Conservation (phyloP, 2,888 invertebrate species). For the Leistus spinibarbis region DNA sequence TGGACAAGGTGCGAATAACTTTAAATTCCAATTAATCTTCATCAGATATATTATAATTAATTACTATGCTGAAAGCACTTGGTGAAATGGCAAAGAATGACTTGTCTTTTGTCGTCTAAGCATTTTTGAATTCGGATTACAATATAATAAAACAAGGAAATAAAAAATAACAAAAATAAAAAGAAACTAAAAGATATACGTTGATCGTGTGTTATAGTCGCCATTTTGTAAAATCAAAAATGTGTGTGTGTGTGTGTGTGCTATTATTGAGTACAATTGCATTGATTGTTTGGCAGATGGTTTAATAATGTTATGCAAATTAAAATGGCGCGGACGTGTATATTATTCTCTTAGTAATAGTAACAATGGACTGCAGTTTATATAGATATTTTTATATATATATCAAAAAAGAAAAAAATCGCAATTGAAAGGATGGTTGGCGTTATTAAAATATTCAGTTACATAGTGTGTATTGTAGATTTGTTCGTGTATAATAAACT, state of each 20-base stretch:
- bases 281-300: background rate
- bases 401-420: background rate
- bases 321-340: background rate
- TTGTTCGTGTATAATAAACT: background rate
- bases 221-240: background rate
- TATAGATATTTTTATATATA: background rate
- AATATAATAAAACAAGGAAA: background rate
- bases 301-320: background rate
- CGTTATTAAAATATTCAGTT: background rate
- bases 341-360: background rate
- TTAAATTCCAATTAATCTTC: no score
- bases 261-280: background rate
- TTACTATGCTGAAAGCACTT: no score
- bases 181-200: no score
- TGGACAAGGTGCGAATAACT: no score
- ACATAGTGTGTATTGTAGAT: background rate
- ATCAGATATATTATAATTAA: no score
- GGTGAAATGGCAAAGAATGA: no score
- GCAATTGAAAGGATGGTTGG: background rate
- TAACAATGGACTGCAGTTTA: background rate
- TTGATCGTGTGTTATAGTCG: no score
- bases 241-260: background rate
- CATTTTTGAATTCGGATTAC: no score
- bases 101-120: no score
- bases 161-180: no score